Conservation (phyloP, 2,888 invertebrate species). For the Tuberolachnus salignus region DNA sequence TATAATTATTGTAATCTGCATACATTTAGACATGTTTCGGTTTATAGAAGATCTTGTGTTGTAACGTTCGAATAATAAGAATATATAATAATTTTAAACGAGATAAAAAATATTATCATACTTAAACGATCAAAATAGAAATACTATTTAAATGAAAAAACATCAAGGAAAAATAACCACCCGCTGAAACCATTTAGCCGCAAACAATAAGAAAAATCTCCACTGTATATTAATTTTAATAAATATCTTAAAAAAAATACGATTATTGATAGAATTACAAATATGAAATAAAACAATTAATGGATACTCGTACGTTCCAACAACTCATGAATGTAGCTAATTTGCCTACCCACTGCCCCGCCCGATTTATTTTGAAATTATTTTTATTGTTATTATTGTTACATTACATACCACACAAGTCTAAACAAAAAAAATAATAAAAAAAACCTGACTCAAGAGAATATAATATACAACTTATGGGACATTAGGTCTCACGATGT, state of each 20-base stretch:
- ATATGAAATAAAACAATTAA: too few species aligned
- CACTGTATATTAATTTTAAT: too few species aligned
- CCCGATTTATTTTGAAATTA: neutral
- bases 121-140: neutral
- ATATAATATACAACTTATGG: neutral
- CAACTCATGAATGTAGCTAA: neutral
- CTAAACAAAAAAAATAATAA: too few species aligned
- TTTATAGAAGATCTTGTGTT: neutral
- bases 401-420: neutral
- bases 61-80: neutral
- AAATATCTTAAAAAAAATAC: too few species aligned
- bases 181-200: neutral
- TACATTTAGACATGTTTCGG: neutral
- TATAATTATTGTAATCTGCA: neutral
- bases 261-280: too few species aligned
- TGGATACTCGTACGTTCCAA: too few species aligned
- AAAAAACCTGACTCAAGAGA: too few species aligned
- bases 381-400: neutral
- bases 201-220: neutral
- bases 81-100: neutral
- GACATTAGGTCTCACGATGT: neutral
- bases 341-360: conserved; percentile 33
- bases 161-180: neutral
- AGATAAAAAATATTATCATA: neutral
- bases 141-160: neutral